Percentiles rank a stretch among this genome's conserved stretches.
Evolutionary conservation across 2,113 vertebrate genomes (phyloP).

Genomic region (Malaclemys terrapin): DNA sequence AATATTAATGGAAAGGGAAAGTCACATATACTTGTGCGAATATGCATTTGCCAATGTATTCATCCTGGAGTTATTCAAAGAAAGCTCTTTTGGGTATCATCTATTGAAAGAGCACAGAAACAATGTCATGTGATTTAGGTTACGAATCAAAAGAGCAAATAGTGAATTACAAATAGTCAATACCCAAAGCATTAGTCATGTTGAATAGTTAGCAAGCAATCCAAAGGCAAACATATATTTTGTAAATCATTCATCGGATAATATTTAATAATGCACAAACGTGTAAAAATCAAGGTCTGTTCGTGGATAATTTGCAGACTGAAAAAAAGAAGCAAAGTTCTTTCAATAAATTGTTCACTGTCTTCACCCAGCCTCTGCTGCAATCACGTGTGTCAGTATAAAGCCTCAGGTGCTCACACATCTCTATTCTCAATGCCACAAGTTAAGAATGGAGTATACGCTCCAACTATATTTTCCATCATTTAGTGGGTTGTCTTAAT

Average conservation of each 20-base stretch:
- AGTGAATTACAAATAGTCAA: not conserved
- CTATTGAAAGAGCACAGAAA: not conserved
- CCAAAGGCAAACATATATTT: not conserved
- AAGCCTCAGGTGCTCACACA: not conserved
- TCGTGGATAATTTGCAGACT: not conserved
- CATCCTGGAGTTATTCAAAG: not conserved
- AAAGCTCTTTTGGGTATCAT: not conserved
- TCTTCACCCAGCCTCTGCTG: not conserved
- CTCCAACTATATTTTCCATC: not conserved
- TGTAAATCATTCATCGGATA: not conserved
- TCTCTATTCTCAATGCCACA: not conserved
- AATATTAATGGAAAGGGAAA: slow-evolving; percentile 2
- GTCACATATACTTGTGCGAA: not conserved
- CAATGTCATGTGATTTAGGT: not conserved
- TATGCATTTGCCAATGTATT: not conserved
- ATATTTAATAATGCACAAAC: not conserved
- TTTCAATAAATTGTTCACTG: not conserved
- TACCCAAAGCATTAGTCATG: not conserved
- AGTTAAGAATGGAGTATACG: not conserved
- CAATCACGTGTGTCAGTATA: not conserved
- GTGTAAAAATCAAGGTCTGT: not conserved
- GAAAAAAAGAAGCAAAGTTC: not conserved
- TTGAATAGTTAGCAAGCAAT: not conserved
- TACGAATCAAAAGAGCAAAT: not conserved
- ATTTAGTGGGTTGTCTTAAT: not conserved